Percentiles rank a stretch among this genome's conserved stretches.
Evolutionary conservation across 2,888 invertebrate species (phyloP).

Genomic region (Diloba caeruleocephala): DNA sequence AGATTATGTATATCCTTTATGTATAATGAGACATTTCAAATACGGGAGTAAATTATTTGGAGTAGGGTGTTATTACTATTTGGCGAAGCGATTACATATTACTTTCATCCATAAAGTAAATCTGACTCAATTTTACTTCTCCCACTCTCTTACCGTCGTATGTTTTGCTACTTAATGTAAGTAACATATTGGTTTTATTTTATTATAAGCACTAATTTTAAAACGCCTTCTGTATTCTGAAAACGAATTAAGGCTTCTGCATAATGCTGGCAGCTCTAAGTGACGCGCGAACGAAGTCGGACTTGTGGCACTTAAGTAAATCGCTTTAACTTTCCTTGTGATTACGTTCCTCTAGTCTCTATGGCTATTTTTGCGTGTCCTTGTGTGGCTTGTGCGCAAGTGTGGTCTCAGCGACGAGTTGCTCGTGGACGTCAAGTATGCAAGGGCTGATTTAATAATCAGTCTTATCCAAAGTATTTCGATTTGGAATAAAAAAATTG

Average conservation of each 20-base stretch:
- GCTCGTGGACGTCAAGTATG: no score
- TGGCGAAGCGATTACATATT: conserved; percentile 4
- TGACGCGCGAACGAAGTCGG: conserved; percentile 6
- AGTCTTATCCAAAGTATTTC: no score
- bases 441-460: no score
- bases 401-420: no score
- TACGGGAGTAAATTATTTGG: conserved; percentile 18
- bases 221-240: neutral
- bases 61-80: conserved; percentile 9
- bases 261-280: conserved; percentile 1
- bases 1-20: conserved; percentile 21
- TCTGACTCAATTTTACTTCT: conserved; percentile 4
- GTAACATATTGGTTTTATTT: no score
- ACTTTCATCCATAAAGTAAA: conserved; percentile 10
- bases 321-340: conserved; percentile 14
- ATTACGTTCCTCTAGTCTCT: conserved; percentile 8
- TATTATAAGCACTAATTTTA: no score
- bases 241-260: neutral
- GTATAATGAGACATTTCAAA: conserved; percentile 13
- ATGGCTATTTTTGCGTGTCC: no score
- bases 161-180: no score
- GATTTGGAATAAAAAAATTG: no score
- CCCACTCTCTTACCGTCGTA: no score
- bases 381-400: no score
- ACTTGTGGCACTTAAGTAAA: conserved; percentile 5